phyloP scores from a whole-genome alignment of 2,797 vertebrate species.

The Coluber constrictor region DNA sequence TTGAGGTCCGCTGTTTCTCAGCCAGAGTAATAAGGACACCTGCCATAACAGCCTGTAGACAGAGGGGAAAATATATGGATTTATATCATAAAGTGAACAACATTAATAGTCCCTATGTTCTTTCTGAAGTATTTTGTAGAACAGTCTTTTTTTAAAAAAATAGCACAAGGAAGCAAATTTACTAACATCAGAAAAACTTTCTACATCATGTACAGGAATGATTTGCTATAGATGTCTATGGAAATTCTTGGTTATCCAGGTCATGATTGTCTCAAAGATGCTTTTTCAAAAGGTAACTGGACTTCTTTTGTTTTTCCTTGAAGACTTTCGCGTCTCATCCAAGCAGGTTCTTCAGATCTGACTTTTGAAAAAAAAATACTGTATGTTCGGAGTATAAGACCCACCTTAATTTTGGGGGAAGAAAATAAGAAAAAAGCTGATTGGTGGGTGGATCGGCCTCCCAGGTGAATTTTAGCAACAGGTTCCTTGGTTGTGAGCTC shows the following conservation, averaged over 20 bases:
- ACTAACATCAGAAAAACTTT: neutral
- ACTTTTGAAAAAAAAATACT: too few relatives aligned
- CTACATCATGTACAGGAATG: neutral
- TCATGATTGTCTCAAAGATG: neutral
- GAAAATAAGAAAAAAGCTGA: too few relatives aligned
- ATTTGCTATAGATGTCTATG: neutral
- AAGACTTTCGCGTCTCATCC: neutral
- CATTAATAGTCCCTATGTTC: conserved; percentile 20
- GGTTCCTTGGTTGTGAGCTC: too few relatives aligned
- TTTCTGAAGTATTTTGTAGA: neutral
- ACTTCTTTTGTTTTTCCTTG: neutral
- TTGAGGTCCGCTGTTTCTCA: conserved; percentile 61
- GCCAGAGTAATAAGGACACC: conserved; percentile 63
- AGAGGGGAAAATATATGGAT: conserved; percentile 34
- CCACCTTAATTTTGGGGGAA: too few relatives aligned
- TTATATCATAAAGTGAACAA: conserved; percentile 12
- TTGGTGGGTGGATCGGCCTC: too few relatives aligned
- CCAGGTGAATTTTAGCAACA: too few relatives aligned
- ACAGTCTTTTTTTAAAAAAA: conserved; percentile 5
- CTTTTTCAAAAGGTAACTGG: neutral
- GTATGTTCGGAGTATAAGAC: too few relatives aligned
- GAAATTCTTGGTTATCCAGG: neutral
- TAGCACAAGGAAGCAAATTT: conserved; percentile 24
- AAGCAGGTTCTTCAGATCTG: too few relatives aligned
- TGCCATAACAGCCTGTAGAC: conserved; percentile 55